Percentiles rank a stretch among this genome's conserved stretches.
Conservation (phyloP, 2,888 invertebrate genomes). For the Limnephilus lunatus region DNA sequence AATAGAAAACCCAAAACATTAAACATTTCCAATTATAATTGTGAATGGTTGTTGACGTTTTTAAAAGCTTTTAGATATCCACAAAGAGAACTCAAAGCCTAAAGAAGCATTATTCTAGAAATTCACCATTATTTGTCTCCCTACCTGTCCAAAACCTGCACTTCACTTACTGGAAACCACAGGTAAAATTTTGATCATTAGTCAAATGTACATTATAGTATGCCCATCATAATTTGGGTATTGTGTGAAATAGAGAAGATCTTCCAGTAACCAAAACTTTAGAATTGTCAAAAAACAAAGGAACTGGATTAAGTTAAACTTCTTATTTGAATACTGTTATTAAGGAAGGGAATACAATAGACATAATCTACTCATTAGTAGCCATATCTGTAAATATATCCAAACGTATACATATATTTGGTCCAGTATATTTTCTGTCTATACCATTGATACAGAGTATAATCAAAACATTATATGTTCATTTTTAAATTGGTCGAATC, state of each 20-base stretch:
- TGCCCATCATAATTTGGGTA: background rate
- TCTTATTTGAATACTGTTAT: background rate
- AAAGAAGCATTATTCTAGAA: background rate
- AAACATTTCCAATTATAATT: background rate
- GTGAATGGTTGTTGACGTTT: background rate
- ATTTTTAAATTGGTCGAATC: no score
- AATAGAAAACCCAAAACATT: background rate
- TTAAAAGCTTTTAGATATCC: constrained; percentile 14
- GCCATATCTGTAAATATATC: background rate
- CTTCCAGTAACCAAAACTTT: background rate
- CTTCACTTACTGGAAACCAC: constrained; percentile 24
- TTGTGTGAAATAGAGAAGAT: background rate
- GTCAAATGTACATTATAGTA: background rate
- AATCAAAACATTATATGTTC: no score
- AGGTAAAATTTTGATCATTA: constrained; percentile 42
- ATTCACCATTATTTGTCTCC: background rate
- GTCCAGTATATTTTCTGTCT: no score
- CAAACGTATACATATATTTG: no score
- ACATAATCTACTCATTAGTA: no score
- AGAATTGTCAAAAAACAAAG: background rate
- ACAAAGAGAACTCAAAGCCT: background rate
- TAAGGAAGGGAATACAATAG: background rate
- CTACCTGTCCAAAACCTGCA: background rate
- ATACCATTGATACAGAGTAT: no score
- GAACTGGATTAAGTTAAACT: background rate